phyloP scores from a whole-genome alignment of 2,797 vertebrate species.

The Bradypodion pumilum region DNA sequence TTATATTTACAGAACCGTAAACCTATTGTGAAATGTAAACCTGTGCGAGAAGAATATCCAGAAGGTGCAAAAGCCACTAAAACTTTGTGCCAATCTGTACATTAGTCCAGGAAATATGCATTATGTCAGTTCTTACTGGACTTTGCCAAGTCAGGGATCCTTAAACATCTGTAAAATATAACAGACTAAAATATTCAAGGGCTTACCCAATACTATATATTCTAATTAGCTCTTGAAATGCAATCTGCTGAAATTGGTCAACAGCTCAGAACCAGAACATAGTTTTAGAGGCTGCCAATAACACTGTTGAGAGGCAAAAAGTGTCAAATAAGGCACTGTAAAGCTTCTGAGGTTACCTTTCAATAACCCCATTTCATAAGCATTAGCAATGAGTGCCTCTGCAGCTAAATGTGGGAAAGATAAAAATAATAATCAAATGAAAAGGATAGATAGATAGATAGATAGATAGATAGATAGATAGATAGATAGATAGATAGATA shows the following conservation, averaged over 20 bases:
- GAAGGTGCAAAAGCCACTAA: neutral
- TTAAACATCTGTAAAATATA: neutral
- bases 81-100: neutral
- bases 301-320: neutral
- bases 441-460: too few relatives aligned
- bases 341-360: too few relatives aligned
- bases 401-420: neutral
- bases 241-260: neutral
- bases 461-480: too few relatives aligned
- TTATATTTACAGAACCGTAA: constrained; percentile 4
- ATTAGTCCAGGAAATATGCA: neutral
- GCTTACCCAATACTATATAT: neutral
- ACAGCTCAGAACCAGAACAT: neutral
- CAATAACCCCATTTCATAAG: neutral
- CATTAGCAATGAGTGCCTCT: neutral
- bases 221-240: neutral
- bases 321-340: neutral
- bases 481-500: too few relatives aligned
- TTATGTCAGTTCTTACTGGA: neutral
- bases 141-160: neutral
- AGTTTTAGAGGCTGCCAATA: neutral
- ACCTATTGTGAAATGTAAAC: neutral
- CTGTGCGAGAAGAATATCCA: too few relatives aligned
- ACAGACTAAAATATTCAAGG: neutral
- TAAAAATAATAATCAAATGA: neutral